Conservation (phyloP, 2,797 vertebrate genomes). For the Botia kubotai region DNA sequence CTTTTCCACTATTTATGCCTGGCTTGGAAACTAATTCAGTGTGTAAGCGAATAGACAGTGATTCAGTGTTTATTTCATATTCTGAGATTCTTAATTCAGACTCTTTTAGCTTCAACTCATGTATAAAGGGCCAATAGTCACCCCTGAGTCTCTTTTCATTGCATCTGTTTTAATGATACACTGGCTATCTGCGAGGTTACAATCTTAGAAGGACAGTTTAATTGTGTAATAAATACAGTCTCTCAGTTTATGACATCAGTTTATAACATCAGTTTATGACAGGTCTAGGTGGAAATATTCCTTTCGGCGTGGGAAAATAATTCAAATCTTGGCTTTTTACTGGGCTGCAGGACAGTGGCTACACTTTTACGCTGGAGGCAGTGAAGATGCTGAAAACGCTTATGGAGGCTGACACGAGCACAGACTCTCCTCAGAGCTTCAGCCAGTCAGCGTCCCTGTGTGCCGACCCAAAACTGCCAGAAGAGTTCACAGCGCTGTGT, state of each 20-base stretch:
- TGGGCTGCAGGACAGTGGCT: slow-evolving; percentile 66
- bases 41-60: background rate
- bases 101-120: background rate
- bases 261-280: background rate
- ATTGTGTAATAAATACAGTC: background rate
- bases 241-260: background rate
- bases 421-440: slow-evolving; percentile 46
- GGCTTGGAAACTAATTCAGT: background rate
- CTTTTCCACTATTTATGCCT: background rate
- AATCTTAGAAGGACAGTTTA: background rate
- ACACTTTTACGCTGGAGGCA: slow-evolving; percentile 70
- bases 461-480: slow-evolving; percentile 66
- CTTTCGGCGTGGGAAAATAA: background rate
- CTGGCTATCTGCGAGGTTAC: background rate
- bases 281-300: background rate
- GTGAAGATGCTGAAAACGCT: slow-evolving; percentile 73
- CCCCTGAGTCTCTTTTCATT: background rate
- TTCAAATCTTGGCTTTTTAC: background rate
- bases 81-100: no score
- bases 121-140: background rate
- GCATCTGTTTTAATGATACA: background rate
- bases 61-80: background rate
- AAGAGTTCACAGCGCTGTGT: slow-evolving; percentile 68
- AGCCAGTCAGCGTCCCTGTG: slow-evolving; percentile 55
- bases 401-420: slow-evolving; percentile 55